Base-by-base conservation (phyloP, 2,113 vertebrate species). In the Cyanistes caeruleus region DNA sequence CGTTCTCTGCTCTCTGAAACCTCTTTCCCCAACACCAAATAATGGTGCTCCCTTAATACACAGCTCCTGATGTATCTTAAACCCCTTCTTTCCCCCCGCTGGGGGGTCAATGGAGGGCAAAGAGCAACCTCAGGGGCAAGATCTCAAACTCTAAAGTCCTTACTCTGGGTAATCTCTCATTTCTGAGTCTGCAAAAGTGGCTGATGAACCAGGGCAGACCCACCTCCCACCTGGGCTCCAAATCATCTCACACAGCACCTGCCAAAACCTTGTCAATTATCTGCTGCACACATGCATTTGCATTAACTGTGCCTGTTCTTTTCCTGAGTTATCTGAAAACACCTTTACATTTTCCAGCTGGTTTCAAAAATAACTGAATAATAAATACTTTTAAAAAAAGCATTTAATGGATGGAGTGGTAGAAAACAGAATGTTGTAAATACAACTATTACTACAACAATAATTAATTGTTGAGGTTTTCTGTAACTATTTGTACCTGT, bases 301-400 rank as follows among this genome's bases (percentile, higher is more conserved):
- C 25, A 64, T 49, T 48, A 53, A 81, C n/a, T 20, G 8, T 19
- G 28, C 25, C 37, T 30, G 1, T 24, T 84, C 62, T 48, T 92
- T 44, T 68, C 39, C 53, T 30, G 24, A 69, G 28, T 87, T 59
- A 72, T 18, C 37, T 56, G 58, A 77, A 89, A 94, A 49, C 18
- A 81, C 15, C 49, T 87, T 69, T n/a, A 15, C 8, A 51, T 83
- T 94, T 94, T 86, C 72, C 72, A 91, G 60, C 31, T 93, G 74
- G 82, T 87, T 87, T 87, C 70, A 87, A 46, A 51, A 87, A 88
- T 58, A 87, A 33, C 23, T 53, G 17, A 67, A 14, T 48, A 77
- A 83, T 80, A 93, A 95, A 87, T 85, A 28, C 87, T 75, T 75
- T 89, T 87, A 78, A 91, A 23, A 15, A 79, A 84, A 58, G 4